Base-by-base conservation (phyloP, 2,797 vertebrate genomes). In the Xenops minutus region DNA sequence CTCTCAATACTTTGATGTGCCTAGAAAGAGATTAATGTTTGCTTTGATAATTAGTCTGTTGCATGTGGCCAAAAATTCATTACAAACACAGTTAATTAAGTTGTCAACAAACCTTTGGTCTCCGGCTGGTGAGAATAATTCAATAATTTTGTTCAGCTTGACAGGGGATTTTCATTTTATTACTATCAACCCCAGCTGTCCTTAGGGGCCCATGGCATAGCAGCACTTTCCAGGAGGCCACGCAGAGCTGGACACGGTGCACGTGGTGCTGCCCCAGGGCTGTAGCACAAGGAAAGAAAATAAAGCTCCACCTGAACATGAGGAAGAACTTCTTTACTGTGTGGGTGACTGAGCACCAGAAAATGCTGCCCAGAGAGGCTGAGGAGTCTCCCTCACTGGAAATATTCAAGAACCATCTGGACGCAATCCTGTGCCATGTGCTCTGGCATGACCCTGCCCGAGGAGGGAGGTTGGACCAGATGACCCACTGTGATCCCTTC, bases 61-160 rank as follows among this genome's bases (percentile, higher is more conserved):
- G 89, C 77, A 75, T 89, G 95, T 94, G 94, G 93, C 87, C 95
- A 97, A 95, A 97, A 97, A 95, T 94, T 96, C 94, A 97, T 97
- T 96, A 93, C 91, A 89, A 96, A 96, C 75, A 88, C 72, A 96
- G 92, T 96, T 97, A 97, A 97, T 97, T 97, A 97, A 96, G 88
- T 93, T 97, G 95, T 97, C 94, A 97, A 95, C 88, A 94, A 95
- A 95, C 93, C 93, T 97, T 96, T 97, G 91, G 95, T 95, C 96
- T 96, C 89, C 0, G 26, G 73, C 6, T 73, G 78, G 93, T 87
- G 85, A 92, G 81, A 94, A 93, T 88, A 91, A 89, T 74, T 92
- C 76, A 89, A 52, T 96, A 77, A 92, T 91, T 94, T 95, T 96
- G 66, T 86, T 89, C 7, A 4, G 61, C 71, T 93, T 95, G 86